phyloP scores from a whole-genome alignment of 1,140 invertebrate species.

The Drosophila pandora region DNA sequence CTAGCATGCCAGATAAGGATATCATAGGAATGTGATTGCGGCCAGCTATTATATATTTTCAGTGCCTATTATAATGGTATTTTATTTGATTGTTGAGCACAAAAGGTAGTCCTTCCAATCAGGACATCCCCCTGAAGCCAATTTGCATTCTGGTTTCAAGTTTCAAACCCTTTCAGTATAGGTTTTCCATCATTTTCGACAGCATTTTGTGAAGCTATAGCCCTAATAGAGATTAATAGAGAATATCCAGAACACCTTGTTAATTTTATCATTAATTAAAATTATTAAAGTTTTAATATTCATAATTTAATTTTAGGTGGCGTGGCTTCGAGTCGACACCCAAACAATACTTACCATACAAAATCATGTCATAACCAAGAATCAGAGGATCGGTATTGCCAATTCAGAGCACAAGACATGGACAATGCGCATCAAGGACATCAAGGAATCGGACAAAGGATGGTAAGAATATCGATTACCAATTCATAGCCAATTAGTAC shows the following conservation, averaged over 20 bases:
- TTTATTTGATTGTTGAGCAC: neutral
- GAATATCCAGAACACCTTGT: too few relatives aligned
- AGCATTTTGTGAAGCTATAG: too few relatives aligned
- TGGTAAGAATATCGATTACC: slow-evolving; percentile 84
- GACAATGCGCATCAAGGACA: slow-evolving; percentile 92
- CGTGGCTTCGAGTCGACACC: slow-evolving; percentile 95
- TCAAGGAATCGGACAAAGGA: slow-evolving; percentile 91
- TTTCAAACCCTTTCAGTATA: neutral
- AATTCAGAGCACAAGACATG: slow-evolving; percentile 94
- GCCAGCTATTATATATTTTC: neutral
- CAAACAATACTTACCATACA: slow-evolving; percentile 96
- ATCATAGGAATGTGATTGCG: slow-evolving; percentile 16
- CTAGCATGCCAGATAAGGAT: slow-evolving; percentile 28
- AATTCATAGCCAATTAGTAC: neutral
- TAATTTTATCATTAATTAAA: too few relatives aligned
- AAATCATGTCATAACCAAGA: slow-evolving; percentile 94
- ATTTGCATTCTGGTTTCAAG: neutral
- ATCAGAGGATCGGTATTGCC: slow-evolving; percentile 92
- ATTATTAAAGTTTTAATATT: too few relatives aligned
- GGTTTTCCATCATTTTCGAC: neutral
- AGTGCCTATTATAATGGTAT: slow-evolving; percentile 1
- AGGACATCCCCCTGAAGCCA: neutral
- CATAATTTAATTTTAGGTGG: slow-evolving; percentile 87
- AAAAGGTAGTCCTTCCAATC: neutral
- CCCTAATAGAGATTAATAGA: too few relatives aligned